Percentiles rank a stretch among this genome's conserved stretches.
Conservation (phyloP, 1,140 invertebrate genomes). For the Halesus radiatus region DNA sequence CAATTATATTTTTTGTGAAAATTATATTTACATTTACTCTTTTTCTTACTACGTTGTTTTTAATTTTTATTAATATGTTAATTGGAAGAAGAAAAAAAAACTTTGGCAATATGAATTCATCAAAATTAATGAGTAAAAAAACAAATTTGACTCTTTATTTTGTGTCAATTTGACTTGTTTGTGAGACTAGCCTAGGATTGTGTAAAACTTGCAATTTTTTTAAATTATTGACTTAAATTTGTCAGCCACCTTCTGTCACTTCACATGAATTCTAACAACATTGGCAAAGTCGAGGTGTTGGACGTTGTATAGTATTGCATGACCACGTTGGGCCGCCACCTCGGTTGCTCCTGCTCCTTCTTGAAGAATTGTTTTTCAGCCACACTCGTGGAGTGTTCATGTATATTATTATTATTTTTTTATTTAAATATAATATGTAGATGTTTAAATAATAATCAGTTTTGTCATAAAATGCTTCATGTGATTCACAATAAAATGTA, state of each 20-base stretch:
- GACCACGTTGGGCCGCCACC: too few relatives aligned
- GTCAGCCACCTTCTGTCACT: neutral
- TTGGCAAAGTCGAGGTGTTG: too few relatives aligned
- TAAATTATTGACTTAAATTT: neutral
- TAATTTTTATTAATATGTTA: conserved; percentile 24
- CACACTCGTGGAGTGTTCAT: conserved; percentile 10
- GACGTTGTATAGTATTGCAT: too few relatives aligned
- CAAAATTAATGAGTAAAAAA: conserved; percentile 22
- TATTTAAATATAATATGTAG: conserved; percentile 42
- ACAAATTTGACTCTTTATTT: conserved; percentile 21
- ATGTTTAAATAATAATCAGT: conserved; percentile 54
- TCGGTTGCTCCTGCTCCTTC: neutral
- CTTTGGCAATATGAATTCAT: conserved; percentile 7
- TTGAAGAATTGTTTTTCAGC: neutral
- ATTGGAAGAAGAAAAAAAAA: neutral
- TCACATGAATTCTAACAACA: neutral
- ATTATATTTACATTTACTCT: conserved; percentile 21
- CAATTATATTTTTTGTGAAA: conserved; percentile 31
- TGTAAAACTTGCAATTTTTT: conserved; percentile 14
- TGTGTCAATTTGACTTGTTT: conserved; percentile 17
- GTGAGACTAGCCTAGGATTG: conserved; percentile 24
- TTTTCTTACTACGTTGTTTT: conserved; percentile 30
- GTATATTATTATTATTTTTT: conserved; percentile 23
- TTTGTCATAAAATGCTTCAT: conserved; percentile 58
- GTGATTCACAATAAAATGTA: conserved; percentile 58